Conservation (phyloP, 2,113 vertebrate species). For the Nymphicus hollandicus region DNA sequence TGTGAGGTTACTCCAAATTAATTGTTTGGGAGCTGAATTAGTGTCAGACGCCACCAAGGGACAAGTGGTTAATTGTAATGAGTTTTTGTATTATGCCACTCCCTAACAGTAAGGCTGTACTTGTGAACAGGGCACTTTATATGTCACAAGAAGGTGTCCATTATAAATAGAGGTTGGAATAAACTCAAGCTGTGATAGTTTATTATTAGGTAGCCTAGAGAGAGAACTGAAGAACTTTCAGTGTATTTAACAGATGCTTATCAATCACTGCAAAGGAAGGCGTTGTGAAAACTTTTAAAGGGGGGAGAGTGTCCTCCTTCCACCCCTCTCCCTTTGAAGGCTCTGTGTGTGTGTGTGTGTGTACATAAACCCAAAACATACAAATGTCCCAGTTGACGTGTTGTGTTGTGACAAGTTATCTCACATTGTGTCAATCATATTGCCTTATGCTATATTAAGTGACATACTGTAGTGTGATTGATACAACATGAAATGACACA, state of each 20-base stretch:
- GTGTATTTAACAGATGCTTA: conserved; percentile 37
- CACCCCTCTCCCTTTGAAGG: background rate
- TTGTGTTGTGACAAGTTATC: conserved; percentile 74
- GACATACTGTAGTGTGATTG: conserved; percentile 75
- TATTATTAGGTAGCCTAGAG: background rate
- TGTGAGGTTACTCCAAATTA: conserved; percentile 29
- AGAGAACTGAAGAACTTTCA: background rate
- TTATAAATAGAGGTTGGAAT: background rate
- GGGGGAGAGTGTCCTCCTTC: background rate
- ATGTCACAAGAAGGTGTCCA: background rate
- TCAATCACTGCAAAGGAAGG: background rate
- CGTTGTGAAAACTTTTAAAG: conserved; percentile 52
- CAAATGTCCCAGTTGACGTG: conserved; percentile 59
- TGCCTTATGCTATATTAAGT: conserved; percentile 68
- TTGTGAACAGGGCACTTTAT: background rate
- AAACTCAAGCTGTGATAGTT: background rate
- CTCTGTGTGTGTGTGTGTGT: background rate
- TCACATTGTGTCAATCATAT: conserved; percentile 72
- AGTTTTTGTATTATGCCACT: background rate
- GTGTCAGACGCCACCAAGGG: background rate
- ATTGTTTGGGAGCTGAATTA: conserved; percentile 3
- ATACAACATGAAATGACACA: conserved; percentile 71
- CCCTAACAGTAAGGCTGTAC: background rate
- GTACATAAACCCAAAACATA: conserved; percentile 8
- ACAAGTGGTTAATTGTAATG: conserved; percentile 26